Base-by-base conservation (phyloP, 2,888 invertebrate genomes). In the Pteria penguin region DNA sequence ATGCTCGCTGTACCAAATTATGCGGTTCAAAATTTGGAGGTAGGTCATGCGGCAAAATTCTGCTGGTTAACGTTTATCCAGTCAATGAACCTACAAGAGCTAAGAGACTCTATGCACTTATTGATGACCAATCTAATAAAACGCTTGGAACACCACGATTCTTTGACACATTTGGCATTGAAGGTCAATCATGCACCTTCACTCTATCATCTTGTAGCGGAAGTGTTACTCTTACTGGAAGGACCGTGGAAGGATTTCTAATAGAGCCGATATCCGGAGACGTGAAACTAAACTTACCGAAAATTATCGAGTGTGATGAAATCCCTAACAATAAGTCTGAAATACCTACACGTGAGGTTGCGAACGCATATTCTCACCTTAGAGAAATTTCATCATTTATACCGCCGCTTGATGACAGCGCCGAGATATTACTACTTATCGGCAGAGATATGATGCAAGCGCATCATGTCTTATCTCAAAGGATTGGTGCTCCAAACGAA, bases 111-210 rank as follows among this genome's bases (percentile, higher is more conserved):
- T 74, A 74, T 45, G 78, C 76, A 2, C 63, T 75, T 14, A 52
- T 78, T 18, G 78, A 80, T 58, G 76, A 78, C 31, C 81, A 81
- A 27, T 74, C 66, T 27, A 78, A 81, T 24, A 33, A 58, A n/a
- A 71, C 75, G 14, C 55, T 77, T 24, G 76, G 65, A 14, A 63
- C 29, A 4, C 26, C 60, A 22, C 32, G 36, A 14, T 52, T 68
- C n/a, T 66, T 29, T 31, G 36, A 33, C 24, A 14, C n/a, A 18
- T 52, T 66, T 1, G 45, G 14, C 27, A 11, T 65, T 1, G 33
- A 24, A 2, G 2, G 45, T 27, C 33, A 33, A 45, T 22, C 29
- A 52, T 24, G 31, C n/a, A 26, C 58, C 8, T 83, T 75, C 57
- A 31, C 58, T 2, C 55, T 83, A 32, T 36, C 71, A 22, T 76